phyloP scores from a whole-genome alignment of 2,113 vertebrate species.

The Myiozetetes cayanensis region DNA sequence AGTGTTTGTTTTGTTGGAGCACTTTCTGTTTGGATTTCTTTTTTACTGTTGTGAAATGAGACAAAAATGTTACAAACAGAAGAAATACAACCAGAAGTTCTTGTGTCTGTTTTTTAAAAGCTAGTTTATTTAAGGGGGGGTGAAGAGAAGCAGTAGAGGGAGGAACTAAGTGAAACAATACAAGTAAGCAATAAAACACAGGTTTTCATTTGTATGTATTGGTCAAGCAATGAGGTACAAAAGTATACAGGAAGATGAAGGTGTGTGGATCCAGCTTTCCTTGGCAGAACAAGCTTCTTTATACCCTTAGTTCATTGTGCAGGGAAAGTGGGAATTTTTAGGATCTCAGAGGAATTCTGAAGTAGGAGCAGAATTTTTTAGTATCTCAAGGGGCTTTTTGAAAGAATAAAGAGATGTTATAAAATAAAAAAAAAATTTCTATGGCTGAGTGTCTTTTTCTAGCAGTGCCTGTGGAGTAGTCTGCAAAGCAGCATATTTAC shows the following conservation, averaged over 20 bases:
- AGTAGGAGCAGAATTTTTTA: neutral
- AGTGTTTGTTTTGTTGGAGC: constrained; percentile 1
- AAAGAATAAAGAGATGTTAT: neutral
- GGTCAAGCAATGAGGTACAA: neutral
- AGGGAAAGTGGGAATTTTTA: neutral
- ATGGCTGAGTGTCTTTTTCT: neutral
- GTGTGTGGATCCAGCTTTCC: neutral
- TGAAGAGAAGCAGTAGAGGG: neutral
- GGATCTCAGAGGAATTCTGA: neutral
- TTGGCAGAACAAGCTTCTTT: neutral
- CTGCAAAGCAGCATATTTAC: neutral
- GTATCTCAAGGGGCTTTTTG: neutral
- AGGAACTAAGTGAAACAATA: neutral
- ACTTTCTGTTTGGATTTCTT: neutral
- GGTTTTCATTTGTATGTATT: neutral
- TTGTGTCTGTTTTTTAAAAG: neutral
- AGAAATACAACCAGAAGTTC: neutral
- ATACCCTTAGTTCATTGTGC: neutral
- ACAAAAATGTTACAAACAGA: neutral
- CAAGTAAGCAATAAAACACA: neutral
- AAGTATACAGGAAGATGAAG: neutral
- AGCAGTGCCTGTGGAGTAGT: neutral
- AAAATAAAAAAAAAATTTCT: neutral
- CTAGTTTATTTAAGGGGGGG: neutral
- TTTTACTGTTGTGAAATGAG: constrained; percentile 7